Evolutionary conservation across 2,797 vertebrate species (phyloP), one percentile per base, ranked within the genome.

Genomic region (Melanotaenia parkinsoni): DNA sequence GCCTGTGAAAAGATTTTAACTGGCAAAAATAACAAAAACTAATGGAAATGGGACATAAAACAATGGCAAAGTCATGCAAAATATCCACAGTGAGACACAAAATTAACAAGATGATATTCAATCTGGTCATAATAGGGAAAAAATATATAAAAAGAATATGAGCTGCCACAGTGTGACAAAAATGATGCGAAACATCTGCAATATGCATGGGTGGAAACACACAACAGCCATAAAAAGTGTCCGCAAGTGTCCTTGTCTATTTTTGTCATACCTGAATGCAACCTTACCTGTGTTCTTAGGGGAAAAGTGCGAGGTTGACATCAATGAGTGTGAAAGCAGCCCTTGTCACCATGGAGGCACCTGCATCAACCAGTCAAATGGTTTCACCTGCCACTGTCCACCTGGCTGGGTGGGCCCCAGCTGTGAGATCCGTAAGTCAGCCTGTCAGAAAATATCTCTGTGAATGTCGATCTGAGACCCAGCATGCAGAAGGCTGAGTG

Each of bases 381-480:
- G 97, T 76, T 99, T 97, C 63, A 95, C 87, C 74, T 99, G 98
- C 82, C 98, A 98, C 86, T 99, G 98, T 85, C 96, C 94, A 0
- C 96, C 95, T 4, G 97, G 97, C 63, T 99, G 98, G 98, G 96
- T 98, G 3, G 98, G 98, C 16, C 94, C 96, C 67, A 96, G 94
- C 94, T 99, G 98, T 45, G 98, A 99, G 92, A 98, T 99, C 92
- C 95, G 98, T 99, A 93, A 97, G 98, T 98, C 71, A 22, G 30
- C 45, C 62, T 69, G 74, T 72, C 74, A 70, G 5, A 63, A 50
- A 76, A 45, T 6, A 7, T 63, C 16, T 61, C 54, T 24, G 63
- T 18, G 40, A 40, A 20, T 58, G 50, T 88, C 65, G n/a, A 54
- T 70, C 26, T 68, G 10, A 77, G 45, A 32, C 11, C 13, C 13